phyloP scores from a whole-genome alignment of 2,797 vertebrate genomes.

The Melanotaenia parkinsoni region DNA sequence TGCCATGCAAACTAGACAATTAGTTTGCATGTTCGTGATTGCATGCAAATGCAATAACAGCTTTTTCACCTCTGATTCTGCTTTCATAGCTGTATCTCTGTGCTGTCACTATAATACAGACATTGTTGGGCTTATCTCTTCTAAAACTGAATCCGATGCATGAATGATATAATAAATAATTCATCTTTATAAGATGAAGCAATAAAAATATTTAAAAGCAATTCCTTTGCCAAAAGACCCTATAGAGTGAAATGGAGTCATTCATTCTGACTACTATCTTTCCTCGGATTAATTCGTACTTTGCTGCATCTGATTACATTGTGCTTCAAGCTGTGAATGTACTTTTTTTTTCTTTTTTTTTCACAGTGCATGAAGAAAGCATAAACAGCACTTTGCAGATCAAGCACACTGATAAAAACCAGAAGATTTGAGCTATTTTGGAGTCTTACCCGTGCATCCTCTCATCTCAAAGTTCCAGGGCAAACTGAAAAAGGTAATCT shows the following conservation, averaged over 20 bases:
- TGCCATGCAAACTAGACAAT: slow-evolving; percentile 69
- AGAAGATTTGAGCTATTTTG: slow-evolving; percentile 78
- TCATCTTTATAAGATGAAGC: slow-evolving; percentile 25
- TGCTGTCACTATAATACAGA: slow-evolving; percentile 22
- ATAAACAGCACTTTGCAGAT: slow-evolving; percentile 80
- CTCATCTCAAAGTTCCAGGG: slow-evolving; percentile 79
- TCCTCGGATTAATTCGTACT: slow-evolving; percentile 65
- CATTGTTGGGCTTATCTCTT: slow-evolving; percentile 39
- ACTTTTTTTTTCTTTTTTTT: slow-evolving; percentile 64
- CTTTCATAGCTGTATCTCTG: slow-evolving; percentile 14
- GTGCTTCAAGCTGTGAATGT: slow-evolving; percentile 78
- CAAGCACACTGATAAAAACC: slow-evolving; percentile 79
- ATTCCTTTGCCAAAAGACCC: slow-evolving; percentile 43
- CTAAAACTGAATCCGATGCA: slow-evolving; percentile 21
- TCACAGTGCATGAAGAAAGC: slow-evolving; percentile 71
- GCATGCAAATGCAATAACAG: slow-evolving; percentile 80
- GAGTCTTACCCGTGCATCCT: slow-evolving; percentile 71
- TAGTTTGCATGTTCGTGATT: slow-evolving; percentile 72
- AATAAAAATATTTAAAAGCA: slow-evolving; percentile 49
- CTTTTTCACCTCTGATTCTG: slow-evolving; percentile 53
- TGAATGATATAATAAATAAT: slow-evolving; percentile 43
- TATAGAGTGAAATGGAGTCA: slow-evolving; percentile 29
- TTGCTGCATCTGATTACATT: slow-evolving; percentile 80
- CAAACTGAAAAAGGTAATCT: slow-evolving; percentile 85
- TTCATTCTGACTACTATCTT: slow-evolving; percentile 61